A percentile compares a stretch with the other conserved stretches of the same genome.
Evolutionary conservation across 2,888 invertebrate genomes (phyloP).

Genomic region (Hydroisotoma schaefferi): DNA sequence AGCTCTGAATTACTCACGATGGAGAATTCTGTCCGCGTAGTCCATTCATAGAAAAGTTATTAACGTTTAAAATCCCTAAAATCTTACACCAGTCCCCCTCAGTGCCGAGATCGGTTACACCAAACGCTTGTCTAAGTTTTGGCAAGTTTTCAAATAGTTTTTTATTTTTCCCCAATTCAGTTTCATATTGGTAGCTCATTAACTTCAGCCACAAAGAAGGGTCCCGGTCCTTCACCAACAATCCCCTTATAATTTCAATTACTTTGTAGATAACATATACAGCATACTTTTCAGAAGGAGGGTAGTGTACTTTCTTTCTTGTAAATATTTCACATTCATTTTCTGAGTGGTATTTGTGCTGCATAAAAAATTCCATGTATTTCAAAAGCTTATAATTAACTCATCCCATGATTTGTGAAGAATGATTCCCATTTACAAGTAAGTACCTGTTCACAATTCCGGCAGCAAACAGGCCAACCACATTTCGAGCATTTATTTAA

Average conservation of each 20-base stretch:
- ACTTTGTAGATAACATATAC: conserved; percentile 25
- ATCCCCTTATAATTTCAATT: conserved; percentile 30
- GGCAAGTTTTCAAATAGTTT: conserved; percentile 24
- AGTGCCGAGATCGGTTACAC: conserved; percentile 24
- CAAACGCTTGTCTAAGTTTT: conserved; percentile 24
- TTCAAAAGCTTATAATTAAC: not conserved
- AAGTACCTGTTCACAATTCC: conserved; percentile 3
- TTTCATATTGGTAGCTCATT: conserved; percentile 26
- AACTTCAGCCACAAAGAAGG: conserved; percentile 32
- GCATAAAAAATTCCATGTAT: not conserved
- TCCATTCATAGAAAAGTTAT: conserved; percentile 26
- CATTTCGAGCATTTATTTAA: conserved; percentile 6
- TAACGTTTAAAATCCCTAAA: conserved; percentile 32
- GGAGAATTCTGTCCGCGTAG: conserved; percentile 2
- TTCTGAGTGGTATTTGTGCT: conserved; percentile 5
- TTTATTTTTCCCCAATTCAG: conserved; percentile 16
- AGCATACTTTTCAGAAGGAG: conserved; percentile 6
- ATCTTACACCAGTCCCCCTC: conserved; percentile 31
- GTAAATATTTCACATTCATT: conserved; percentile 6
- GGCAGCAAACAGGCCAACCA: not conserved
- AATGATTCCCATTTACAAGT: not conserved
- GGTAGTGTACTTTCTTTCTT: not conserved
- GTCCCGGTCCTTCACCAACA: conserved; percentile 32
- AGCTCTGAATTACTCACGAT: conserved; percentile 14
- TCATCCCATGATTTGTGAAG: no score